Base-by-base conservation (phyloP, 1,140 invertebrate genomes). In the Pteromalus puparum region DNA sequence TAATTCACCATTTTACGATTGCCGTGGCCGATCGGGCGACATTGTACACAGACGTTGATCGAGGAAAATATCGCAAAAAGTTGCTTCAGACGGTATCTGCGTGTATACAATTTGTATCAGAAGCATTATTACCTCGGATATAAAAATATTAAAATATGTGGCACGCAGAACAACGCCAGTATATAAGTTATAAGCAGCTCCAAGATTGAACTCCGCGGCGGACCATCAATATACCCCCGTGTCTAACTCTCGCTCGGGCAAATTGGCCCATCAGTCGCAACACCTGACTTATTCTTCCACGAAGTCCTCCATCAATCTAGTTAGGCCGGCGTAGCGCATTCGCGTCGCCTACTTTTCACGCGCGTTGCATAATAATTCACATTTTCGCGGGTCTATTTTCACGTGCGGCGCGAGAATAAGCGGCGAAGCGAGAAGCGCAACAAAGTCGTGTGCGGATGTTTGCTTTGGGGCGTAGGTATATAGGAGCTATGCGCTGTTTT, bases 221-320 rank as follows among this genome's bases (percentile, higher is more conserved):
- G 10, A 48, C 9, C 46, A 15, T 48, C 46, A 10, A 48, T 68
- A 68, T 68, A 15, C 65, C 9, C 65, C 21, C 65, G 65, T n/a
- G 65, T n/a, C 24, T 6, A 12, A 68, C 5, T 34, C 5, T 68
- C 6, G n/a, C 65, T 9, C 61, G 42, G 15, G 28, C 42, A 61
- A 73, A 81, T 80, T 73, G 68, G 42, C 24, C 42, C 67, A 53
- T 73, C 42, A 53, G 24, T 12, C n/a, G 26, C n/a, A n/a, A 10
- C 2, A 9, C 46, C 10, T 9, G 38, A 72, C 48, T 53, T 61
- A n/a, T 21, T 10, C 30, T 82, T 82, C 81, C 72, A 1, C 72
- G 81, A 82, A 82, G 72, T 67, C 46, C 72, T 82, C 70, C 28
- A 75, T 82, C 72, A 67, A 53, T 18, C 21, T 73, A 28, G 42